A percentile compares a stretch with the other conserved stretches of the same genome.
Evolutionary conservation across 92 coral and sea anemone species (phyloP).

Genomic region (Paramuricea clavata): DNA sequence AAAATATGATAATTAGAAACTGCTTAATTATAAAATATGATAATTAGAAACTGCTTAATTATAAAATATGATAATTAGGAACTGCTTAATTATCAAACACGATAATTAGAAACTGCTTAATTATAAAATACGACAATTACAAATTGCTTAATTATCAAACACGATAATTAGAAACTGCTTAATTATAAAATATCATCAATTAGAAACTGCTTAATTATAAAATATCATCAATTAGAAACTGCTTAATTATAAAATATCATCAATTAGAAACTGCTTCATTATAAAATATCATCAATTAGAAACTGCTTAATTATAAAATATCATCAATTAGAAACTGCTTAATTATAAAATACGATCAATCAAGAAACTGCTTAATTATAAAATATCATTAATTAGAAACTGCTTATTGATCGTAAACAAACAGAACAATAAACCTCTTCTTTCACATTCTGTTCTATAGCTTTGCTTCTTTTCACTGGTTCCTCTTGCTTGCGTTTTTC

Average conservation of each 20-base stretch:
- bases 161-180: neutral
- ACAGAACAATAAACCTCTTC: neutral
- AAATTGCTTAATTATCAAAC: too few species aligned
- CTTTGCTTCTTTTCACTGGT: slow-evolving; percentile 53
- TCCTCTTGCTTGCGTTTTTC: slow-evolving; percentile 65
- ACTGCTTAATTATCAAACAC: too few species aligned
- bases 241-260: neutral
- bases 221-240: neutral
- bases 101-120: too few species aligned
- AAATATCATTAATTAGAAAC: neutral
- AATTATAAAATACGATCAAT: neutral
- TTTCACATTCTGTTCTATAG: slow-evolving; percentile 28
- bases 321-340: neutral
- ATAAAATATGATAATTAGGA: neutral
- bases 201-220: neutral
- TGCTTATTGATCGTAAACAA: neutral
- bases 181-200: neutral
- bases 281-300: neutral
- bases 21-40: neutral
- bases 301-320: neutral
- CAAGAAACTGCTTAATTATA: neutral
- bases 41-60: neutral
- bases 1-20: neutral
- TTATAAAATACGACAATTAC: too few species aligned
- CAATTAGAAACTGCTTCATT: neutral